phyloP scores from a whole-genome alignment of 2,797 vertebrate genomes.

The Chaunax sp. region DNA sequence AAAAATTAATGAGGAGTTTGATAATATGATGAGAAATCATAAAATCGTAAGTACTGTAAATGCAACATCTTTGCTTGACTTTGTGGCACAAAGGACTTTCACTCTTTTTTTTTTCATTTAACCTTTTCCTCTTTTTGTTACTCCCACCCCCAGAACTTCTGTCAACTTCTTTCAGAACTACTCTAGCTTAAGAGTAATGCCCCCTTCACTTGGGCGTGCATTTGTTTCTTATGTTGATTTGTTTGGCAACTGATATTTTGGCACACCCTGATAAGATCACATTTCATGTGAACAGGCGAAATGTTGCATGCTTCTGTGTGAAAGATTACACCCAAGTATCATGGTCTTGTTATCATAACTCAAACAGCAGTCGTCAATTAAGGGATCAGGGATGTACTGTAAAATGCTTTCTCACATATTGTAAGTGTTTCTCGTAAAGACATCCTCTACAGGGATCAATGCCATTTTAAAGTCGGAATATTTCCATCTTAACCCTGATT shows the following conservation, averaged over 20 bases:
- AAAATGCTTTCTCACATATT: conserved; percentile 28
- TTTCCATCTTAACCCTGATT: conserved; percentile 41
- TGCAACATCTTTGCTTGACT: conserved; percentile 86
- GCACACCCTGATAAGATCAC: conserved; percentile 85
- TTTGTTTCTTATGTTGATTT: conserved; percentile 71
- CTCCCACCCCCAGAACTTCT: conserved; percentile 67
- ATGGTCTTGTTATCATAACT: conserved; percentile 51
- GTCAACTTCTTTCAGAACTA: conserved; percentile 71
- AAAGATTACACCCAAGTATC: conserved; percentile 55
- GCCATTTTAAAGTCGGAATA: conserved; percentile 4
- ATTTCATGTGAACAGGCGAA: conserved; percentile 72
- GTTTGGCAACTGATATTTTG: conserved; percentile 72
- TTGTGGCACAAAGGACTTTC: conserved; percentile 84
- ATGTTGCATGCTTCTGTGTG: conserved; percentile 63
- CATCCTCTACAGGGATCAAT: conserved; percentile 4
- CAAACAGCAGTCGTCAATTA: conserved; percentile 37
- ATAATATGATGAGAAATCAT: conserved; percentile 99
- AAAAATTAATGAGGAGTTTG: conserved; percentile 99
- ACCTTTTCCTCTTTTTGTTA: conserved; percentile 69
- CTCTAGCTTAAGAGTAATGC: conserved; percentile 67
- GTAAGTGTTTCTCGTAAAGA: conserved; percentile 22
- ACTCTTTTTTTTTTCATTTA: conserved; percentile 66
- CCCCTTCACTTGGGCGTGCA: conserved; percentile 62
- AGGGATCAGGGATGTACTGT: conserved; percentile 33
- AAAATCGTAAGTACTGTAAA: conserved; percentile 95